Conservation (phyloP, 2,888 invertebrate species). For the Parochlus steinenii region DNA sequence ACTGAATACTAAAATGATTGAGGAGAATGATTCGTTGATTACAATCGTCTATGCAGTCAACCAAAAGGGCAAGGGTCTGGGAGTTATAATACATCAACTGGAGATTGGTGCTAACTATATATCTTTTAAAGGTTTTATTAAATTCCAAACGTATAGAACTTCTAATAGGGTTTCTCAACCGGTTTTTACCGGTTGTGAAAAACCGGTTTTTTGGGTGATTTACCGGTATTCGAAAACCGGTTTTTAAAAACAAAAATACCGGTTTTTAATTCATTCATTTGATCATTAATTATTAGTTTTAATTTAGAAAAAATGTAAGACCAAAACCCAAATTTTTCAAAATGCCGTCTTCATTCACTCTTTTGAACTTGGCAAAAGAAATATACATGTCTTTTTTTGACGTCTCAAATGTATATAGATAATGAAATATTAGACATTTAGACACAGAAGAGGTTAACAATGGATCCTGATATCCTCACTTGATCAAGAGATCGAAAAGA, state of each 20-base stretch:
- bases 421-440: no score
- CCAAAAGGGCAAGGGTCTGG: constrained; percentile 62
- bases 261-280: not conserved
- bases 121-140: no score
- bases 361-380: no score
- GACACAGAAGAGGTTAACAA: no score
- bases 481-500: no score
- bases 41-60: constrained; percentile 64
- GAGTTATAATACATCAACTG: constrained; percentile 56
- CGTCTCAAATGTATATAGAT: no score
- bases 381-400: no score
- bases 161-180: constrained; percentile 2
- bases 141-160: not conserved
- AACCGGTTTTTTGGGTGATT: not conserved
- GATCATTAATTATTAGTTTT: not conserved
- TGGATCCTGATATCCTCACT: no score
- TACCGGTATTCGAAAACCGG: not conserved
- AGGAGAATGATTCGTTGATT: constrained; percentile 47
- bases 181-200: constrained; percentile 1
- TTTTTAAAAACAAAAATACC: not conserved
- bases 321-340: no score
- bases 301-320: not conserved
- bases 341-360: no score
- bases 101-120: constrained; percentile 45
- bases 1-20: constrained; percentile 9